phyloP scores from a whole-genome alignment of 2,888 invertebrate genomes.

The Amphimallon solstitiale region DNA sequence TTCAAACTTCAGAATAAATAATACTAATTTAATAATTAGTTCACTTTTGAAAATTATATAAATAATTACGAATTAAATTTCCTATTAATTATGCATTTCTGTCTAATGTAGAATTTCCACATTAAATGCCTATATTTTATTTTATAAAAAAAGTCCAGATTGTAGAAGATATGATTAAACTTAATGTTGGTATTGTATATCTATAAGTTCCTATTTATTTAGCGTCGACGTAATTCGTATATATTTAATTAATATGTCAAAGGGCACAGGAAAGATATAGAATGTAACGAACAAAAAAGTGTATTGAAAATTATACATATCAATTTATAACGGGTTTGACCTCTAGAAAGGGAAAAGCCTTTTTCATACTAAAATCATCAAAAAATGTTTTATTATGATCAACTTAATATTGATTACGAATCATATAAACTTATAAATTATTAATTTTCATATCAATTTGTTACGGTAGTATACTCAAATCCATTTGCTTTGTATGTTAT shows the following conservation, averaged over 20 bases:
- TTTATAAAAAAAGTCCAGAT: no score
- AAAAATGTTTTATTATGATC: conserved; percentile 7
- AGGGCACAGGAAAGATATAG: background rate
- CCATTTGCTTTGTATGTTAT: background rate
- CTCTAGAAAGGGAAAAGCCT: conserved; percentile 8
- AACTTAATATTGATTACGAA: no score
- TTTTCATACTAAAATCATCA: background rate
- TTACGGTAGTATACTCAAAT: background rate
- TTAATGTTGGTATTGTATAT: conserved; percentile 19
- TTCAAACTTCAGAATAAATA: no score
- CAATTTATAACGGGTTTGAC: conserved; percentile 30
- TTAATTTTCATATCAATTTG: no score
- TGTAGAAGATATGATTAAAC: no score
- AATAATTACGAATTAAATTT: no score
- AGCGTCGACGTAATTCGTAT: background rate
- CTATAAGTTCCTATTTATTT: conserved; percentile 29
- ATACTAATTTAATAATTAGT: no score
- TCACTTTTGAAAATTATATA: no score
- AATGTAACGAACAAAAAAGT: background rate
- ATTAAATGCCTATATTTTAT: no score
- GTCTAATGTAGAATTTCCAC: no score
- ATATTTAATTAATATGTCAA: conserved; percentile 7
- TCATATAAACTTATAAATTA: no score
- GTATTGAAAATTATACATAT: conserved; percentile 27
- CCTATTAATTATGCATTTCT: no score